Evolutionary conservation across 2,888 invertebrate species (phyloP).

Genomic region (Nezara viridula): DNA sequence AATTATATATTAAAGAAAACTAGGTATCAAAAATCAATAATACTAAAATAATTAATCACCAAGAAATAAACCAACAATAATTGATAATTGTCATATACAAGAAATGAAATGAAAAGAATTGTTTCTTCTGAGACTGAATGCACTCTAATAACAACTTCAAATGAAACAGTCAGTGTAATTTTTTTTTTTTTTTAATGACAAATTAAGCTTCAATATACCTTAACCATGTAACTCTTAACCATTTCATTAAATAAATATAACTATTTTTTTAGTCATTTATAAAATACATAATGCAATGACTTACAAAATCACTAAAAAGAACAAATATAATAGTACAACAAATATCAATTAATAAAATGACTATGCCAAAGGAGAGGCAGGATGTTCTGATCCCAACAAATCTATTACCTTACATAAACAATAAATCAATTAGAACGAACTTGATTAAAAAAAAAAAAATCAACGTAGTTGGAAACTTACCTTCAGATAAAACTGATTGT

Average conservation of each 20-base stretch:
- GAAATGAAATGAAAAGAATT: neutral
- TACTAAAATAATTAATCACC: no score
- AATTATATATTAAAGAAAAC: no score
- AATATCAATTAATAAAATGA: neutral
- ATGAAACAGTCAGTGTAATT: neutral
- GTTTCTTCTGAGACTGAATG: neutral
- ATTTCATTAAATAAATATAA: neutral
- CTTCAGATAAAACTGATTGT: conserved; percentile 49
- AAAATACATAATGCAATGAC: neutral
- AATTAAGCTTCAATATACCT: neutral
- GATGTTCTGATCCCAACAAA: neutral
- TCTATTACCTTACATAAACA: neutral
- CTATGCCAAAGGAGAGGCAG: neutral
- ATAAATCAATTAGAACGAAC: neutral
- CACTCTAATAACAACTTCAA: neutral
- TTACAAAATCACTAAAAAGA: neutral
- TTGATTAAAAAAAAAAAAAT: neutral
- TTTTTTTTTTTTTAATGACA: no score
- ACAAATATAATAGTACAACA: neutral
- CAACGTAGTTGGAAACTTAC: conserved; percentile 13
- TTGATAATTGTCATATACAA: no score
- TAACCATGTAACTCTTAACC: neutral
- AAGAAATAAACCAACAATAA: no score
- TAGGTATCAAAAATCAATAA: no score
- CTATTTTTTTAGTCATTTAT: neutral